phyloP scores from a whole-genome alignment of 2,888 invertebrate species.

The Spilarctia lutea region DNA sequence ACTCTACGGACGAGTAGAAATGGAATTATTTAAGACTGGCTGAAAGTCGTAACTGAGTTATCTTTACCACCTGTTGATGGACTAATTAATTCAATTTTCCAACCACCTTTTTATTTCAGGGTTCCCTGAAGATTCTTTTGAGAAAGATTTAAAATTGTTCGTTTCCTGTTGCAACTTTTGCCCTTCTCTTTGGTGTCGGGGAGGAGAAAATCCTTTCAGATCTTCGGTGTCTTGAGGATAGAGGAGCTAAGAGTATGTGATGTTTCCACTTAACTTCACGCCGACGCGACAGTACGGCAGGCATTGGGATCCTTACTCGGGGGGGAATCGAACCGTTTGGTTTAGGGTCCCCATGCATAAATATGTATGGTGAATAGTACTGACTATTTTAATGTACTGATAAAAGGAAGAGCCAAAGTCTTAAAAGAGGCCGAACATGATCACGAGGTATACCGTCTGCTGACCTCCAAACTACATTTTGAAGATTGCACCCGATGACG shows the following conservation, averaged over 20 bases:
- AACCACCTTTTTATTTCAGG: slow-evolving; percentile 59
- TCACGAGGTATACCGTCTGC: too few species aligned
- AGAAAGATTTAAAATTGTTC: slow-evolving; percentile 17
- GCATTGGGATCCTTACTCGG: too few species aligned
- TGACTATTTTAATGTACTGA: too few species aligned
- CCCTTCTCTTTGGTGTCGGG: neutral
- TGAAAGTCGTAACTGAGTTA: slow-evolving; percentile 70
- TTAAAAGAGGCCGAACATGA: too few species aligned
- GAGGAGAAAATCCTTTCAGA: neutral
- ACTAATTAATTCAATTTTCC: slow-evolving; percentile 81
- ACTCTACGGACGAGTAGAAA: slow-evolving; percentile 71
- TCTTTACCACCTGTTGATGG: slow-evolving; percentile 79
- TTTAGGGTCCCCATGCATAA: neutral
- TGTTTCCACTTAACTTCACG: neutral
- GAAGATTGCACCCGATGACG: too few species aligned
- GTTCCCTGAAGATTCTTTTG: slow-evolving; percentile 45
- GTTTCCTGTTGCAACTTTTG: neutral
- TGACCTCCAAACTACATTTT: too few species aligned
- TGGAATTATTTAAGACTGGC: slow-evolving; percentile 75
- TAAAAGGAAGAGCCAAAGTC: too few species aligned
- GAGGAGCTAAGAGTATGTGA: neutral
- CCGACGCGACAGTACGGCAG: too few species aligned
- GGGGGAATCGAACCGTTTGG: neutral
- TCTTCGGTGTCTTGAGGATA: neutral
- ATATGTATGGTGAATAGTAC: too few species aligned